A percentile compares a stretch with the other conserved stretches of the same genome.
Conservation (phyloP, 2,888 invertebrate genomes). For the Erannis defoliaria region DNA sequence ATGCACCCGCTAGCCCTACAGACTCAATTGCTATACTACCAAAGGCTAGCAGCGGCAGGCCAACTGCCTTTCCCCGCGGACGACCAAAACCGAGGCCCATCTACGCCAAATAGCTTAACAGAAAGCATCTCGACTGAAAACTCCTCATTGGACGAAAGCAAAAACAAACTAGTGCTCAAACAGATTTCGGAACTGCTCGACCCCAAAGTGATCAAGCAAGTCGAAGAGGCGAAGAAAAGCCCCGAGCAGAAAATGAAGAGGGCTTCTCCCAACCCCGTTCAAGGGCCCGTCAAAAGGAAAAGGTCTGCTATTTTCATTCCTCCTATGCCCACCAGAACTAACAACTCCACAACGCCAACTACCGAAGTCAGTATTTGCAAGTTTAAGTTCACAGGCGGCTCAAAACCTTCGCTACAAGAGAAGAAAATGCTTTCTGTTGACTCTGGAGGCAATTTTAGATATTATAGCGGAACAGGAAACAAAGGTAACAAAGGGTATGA, state of each 20-base stretch:
- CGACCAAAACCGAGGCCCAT: slow-evolving; percentile 60
- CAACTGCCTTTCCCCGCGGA: slow-evolving; percentile 74
- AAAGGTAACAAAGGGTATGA: slow-evolving; percentile 94
- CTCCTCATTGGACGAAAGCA: slow-evolving; percentile 78
- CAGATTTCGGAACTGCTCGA: slow-evolving; percentile 80
- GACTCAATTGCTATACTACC: slow-evolving; percentile 91
- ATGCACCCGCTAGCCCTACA: slow-evolving; percentile 91
- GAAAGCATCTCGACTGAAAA: slow-evolving; percentile 60
- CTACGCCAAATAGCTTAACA: slow-evolving; percentile 68
- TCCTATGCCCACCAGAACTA: slow-evolving; percentile 91
- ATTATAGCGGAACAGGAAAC: slow-evolving; percentile 94
- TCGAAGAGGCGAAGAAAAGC: slow-evolving; percentile 66
- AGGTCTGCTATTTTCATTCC: slow-evolving; percentile 95
- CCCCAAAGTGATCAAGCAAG: slow-evolving; percentile 76
- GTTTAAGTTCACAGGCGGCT: slow-evolving; percentile 97
- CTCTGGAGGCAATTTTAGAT: slow-evolving; percentile 94
- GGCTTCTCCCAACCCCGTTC: slow-evolving; percentile 70
- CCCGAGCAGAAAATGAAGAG: slow-evolving; percentile 80
- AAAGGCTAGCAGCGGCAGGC: slow-evolving; percentile 88
- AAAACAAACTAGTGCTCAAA: slow-evolving; percentile 77
- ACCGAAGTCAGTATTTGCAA: slow-evolving; percentile 97
- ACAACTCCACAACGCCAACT: slow-evolving; percentile 91
- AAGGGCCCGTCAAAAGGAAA: slow-evolving; percentile 89
- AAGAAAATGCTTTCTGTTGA: slow-evolving; percentile 97
- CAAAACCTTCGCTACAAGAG: slow-evolving; percentile 95